Base-by-base conservation (phyloP, 2,113 vertebrate genomes). In the Oriolus oriolus region DNA sequence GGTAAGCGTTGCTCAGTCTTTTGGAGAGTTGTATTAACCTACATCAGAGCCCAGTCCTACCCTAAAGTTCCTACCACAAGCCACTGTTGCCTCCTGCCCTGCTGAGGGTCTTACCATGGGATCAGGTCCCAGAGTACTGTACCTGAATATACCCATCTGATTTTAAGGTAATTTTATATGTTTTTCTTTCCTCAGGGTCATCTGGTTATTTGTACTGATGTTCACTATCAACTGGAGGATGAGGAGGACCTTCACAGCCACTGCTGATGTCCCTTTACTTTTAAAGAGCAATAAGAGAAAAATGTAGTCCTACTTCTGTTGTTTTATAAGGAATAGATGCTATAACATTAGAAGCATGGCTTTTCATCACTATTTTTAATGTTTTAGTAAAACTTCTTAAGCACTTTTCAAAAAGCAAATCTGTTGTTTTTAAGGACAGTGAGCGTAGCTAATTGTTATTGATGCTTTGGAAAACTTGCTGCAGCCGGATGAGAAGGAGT, bases 201-300 rank as follows among this genome's bases (percentile, higher is more conserved):
- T 70, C 91, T 98, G 86, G 74, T 98, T 92, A 93, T 98, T 96
- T 97, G 95, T 47, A 95, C 95, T 16, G 90, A 98, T 86, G 42
- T 98, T 95, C 44, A 19, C 35, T 97, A 96, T 76, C 84, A 96
- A 21, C 45, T 21, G 60, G 77, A 90, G 91, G 79, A 77, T 93
- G 88, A 22, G 50, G 79, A 94, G 76, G 79, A 91, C 83, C 81
- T 56, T 86, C 73, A 96, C 50, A 86, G 42, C 53, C 64, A 61
- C 21, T 45, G 83, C 77, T 77, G 71, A 81, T 59, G 49, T 54
- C 30, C 42, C 52, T 89, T 91, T 79, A 52, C 17, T 52, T 93
- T 70, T 66, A 77, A 92, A 78, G 39, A 60, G 50, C 28, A 71
- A 21, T 21, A 65, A 63, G 20, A 87, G 56, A 81, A 84, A 91